A percentile compares a stretch with the other conserved stretches of the same genome.
These are phyloP conservation scores for Epirrita christyi DNA, from an alignment of 2,888 invertebrate species.

Conservation along the genomic window DNA sequence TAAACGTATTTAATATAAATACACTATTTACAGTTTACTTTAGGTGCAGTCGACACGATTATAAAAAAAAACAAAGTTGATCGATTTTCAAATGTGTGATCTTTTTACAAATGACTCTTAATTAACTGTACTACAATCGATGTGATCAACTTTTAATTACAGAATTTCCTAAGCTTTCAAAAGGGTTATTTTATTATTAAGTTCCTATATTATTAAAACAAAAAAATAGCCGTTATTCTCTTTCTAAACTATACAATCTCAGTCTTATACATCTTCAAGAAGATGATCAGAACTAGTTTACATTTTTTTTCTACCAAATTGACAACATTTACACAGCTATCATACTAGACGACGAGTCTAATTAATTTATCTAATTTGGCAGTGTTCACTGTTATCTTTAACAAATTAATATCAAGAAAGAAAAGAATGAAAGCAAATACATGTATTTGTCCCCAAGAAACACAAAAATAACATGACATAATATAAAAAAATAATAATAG, in stretches of 20 bases:
- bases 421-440: too few species aligned
- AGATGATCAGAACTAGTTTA: slow-evolving; percentile 54
- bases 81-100: slow-evolving; percentile 9
- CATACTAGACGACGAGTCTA: slow-evolving; percentile 22
- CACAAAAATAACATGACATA: too few species aligned
- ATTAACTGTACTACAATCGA: slow-evolving; percentile 28
- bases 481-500: too few species aligned
- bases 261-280: slow-evolving; percentile 65
- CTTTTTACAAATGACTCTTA: slow-evolving; percentile 4
- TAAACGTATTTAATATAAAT: slow-evolving; percentile 46
- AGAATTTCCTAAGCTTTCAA: neutral
- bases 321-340: slow-evolving; percentile 46
- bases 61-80: neutral
- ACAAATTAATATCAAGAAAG: too few species aligned
- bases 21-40: slow-evolving; percentile 49
- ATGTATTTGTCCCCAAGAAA: too few species aligned
- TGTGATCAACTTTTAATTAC: slow-evolving; percentile 18
- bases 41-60: slow-evolving; percentile 10
- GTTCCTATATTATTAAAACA: slow-evolving; percentile 2
- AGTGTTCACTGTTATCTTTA: too few species aligned
- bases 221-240: slow-evolving; percentile 13
- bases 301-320: slow-evolving; percentile 52
- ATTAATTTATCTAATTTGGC: slow-evolving; percentile 30
- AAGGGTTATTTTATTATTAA: neutral
- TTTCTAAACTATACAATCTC: slow-evolving; percentile 57